Evolutionary conservation across 2,888 invertebrate genomes (phyloP).

Genomic region (Vannuccia rotundouncinata): DNA sequence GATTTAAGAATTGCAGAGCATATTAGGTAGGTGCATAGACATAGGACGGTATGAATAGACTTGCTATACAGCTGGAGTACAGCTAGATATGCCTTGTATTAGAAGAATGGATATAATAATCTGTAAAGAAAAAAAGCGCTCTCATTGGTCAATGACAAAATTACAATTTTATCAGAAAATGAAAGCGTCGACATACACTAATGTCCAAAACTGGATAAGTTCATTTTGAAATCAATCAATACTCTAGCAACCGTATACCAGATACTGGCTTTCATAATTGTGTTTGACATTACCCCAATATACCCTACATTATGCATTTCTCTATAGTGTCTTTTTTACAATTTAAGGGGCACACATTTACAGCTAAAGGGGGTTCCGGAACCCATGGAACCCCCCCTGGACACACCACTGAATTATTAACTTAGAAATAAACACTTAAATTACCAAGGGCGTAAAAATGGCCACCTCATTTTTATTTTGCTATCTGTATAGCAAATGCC

Average conservation of each 20-base stretch:
- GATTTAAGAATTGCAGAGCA: too few species aligned
- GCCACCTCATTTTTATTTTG: too few species aligned
- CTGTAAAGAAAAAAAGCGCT: background rate
- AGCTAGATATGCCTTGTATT: too few species aligned
- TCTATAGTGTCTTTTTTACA: background rate
- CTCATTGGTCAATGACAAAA: background rate
- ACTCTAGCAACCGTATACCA: too few species aligned
- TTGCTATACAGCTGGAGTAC: background rate
- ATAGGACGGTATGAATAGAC: background rate
- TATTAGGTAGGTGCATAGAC: too few species aligned
- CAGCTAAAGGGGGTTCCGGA: background rate
- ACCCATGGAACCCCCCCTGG: background rate
- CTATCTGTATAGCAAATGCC: too few species aligned
- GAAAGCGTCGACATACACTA: background rate
- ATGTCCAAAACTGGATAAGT: background rate
- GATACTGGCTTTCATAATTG: background rate
- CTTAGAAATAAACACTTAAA: too few species aligned
- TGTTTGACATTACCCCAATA: background rate
- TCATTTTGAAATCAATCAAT: background rate
- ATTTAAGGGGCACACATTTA: background rate
- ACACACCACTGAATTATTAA: background rate
- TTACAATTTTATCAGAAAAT: background rate
- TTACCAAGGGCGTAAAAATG: too few species aligned
- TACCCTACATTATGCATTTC: background rate
- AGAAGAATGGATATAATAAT: background rate